phyloP scores from a whole-genome alignment of 2,888 invertebrate genomes.

The Ennomos erosarius region DNA sequence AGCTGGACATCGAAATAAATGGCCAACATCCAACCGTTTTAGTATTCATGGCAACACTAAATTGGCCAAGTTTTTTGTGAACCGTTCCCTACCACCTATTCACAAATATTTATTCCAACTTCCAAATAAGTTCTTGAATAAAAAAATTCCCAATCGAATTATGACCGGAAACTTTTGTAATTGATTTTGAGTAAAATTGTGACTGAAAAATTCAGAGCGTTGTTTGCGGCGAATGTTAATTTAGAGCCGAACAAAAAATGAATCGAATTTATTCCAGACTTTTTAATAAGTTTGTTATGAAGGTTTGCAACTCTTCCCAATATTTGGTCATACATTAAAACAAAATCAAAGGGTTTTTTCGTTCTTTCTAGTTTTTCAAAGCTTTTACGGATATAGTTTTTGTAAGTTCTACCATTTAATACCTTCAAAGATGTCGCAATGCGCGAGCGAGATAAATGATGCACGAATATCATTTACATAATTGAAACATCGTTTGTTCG shows the following conservation, averaged over 20 bases:
- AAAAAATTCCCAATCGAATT: conserved; percentile 18
- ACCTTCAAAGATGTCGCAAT: no score
- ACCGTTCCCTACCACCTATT: background rate
- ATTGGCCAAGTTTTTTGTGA: background rate
- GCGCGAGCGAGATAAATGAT: no score
- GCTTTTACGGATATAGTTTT: no score
- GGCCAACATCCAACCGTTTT: background rate
- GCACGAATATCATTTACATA: no score
- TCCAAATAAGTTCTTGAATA: conserved; percentile 19
- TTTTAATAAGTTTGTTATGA: background rate
- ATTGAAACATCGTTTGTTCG: no score
- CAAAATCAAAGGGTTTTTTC: no score
- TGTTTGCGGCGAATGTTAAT: background rate
- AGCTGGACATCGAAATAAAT: no score
- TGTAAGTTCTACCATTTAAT: no score
- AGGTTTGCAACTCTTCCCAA: no score
- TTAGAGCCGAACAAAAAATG: conserved; percentile 1
- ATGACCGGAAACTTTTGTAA: conserved; percentile 16
- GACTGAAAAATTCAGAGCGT: conserved; percentile 1
- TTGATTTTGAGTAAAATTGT: conserved; percentile 19
- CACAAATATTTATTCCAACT: conserved; percentile 16
- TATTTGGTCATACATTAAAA: no score
- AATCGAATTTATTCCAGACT: conserved; percentile 2
- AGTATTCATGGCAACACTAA: background rate
- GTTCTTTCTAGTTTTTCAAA: no score